Evolutionary conservation across 1,140 invertebrate species (phyloP).

Genomic region (Drosophila teissieri): DNA sequence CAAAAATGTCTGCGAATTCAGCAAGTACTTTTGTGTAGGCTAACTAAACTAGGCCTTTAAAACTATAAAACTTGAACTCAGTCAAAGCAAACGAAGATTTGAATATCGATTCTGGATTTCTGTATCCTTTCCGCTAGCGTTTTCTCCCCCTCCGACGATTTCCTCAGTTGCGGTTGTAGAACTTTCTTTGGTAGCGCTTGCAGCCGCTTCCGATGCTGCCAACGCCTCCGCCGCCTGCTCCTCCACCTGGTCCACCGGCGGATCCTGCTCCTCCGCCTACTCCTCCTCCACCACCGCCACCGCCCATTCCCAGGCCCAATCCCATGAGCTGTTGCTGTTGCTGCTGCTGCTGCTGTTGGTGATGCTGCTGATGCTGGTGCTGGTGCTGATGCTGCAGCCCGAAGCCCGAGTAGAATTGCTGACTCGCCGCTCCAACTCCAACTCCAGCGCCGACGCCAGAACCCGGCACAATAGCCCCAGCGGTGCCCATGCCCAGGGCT

Average conservation of each 20-base stretch:
- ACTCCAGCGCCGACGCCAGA: slow-evolving; percentile 2
- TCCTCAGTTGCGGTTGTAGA: slow-evolving; percentile 78
- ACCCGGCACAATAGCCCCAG: slow-evolving; percentile 22
- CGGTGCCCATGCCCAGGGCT: slow-evolving; percentile 60
- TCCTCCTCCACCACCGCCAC: slow-evolving; percentile 30
- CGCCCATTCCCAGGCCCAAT: slow-evolving; percentile 55
- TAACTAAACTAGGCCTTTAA: slow-evolving; percentile 37
- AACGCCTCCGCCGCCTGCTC: slow-evolving; percentile 49
- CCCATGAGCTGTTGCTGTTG: slow-evolving; percentile 72
- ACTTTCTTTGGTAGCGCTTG: slow-evolving; percentile 84
- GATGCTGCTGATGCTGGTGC: slow-evolving; percentile 53
- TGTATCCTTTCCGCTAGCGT: slow-evolving; percentile 3
- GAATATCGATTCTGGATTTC: slow-evolving; percentile 22
- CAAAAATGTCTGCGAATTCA: slow-evolving; percentile 36
- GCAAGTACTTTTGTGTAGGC: slow-evolving; percentile 36
- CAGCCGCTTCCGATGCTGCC: slow-evolving; percentile 76
- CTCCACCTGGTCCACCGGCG: slow-evolving; percentile 26
- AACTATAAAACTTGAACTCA: slow-evolving; percentile 76
- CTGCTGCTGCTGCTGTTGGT: slow-evolving; percentile 49
- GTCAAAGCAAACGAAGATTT: slow-evolving; percentile 75
- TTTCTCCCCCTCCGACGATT: neutral
- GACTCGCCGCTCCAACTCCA: slow-evolving; percentile 29
- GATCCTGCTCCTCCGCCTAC: slow-evolving; percentile 40
- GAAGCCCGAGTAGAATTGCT: slow-evolving; percentile 68
- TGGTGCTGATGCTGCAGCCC: slow-evolving; percentile 56